Base-by-base conservation (phyloP, 2,797 vertebrate species). In the Tiaroga cobitis region DNA sequence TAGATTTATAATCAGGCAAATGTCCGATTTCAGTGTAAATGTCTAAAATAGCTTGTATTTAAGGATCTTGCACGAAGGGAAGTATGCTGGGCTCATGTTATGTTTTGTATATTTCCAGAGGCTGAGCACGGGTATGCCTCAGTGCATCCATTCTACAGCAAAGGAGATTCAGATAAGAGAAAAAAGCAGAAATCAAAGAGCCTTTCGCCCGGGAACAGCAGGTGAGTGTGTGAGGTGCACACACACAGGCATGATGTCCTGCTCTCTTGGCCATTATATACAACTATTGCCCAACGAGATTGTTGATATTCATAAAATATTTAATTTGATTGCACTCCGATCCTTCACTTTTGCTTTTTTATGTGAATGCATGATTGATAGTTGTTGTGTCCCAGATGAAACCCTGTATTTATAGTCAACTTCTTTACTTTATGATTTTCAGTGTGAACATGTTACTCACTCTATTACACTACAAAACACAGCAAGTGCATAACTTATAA, bases 121-220 rank as follows among this genome's bases (percentile, higher is more conserved):
- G 97, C 97, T 4, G 98, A 99, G 89, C 97, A 99, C 80, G 97
- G 97, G 0, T 99, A 99, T 49, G 98, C 98, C 21, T 97, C 97
- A 4, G 89, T 95, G 21, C 93, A 92, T 78, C 97, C 96, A 18
- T 93, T 94, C 86, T 94, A 91, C 87, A 91, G 92, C 39, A 92
- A 94, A 49, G 91, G 88, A 29, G 87, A 89, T 0, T 90, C 93
- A 9, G 93, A 94, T 41, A 93, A 95, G 90, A 94, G 92, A 82
- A 96, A 88, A 91, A 95, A 95, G 88, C 94, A 93, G 77, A 96
- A 95, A 88, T 90, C 83, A 88, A 96, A 94, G 85, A 96, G 94
- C 83, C 91, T 94, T 65, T 91, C 91, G 78, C 93, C 90, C 56
- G 95, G 95, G 87, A 95, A 91, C 87, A 95, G 94, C 92, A 95